Conservation (phyloP, 2,113 vertebrate species). For the Chamaetylas fuelleborni region DNA sequence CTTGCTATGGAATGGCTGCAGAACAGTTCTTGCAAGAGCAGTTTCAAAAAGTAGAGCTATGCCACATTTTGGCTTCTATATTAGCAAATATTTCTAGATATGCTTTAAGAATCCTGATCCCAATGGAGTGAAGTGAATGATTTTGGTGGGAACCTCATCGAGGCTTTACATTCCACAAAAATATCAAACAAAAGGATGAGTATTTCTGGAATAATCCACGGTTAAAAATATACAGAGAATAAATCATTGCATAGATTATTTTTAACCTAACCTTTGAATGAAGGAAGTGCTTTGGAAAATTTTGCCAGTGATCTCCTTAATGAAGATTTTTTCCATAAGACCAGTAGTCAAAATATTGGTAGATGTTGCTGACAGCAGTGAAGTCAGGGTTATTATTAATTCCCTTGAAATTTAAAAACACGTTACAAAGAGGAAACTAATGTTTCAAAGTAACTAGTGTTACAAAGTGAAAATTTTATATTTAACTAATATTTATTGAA, state of each 20-base stretch:
- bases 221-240: background rate
- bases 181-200: background rate
- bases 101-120: background rate
- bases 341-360: background rate
- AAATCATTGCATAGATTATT: background rate
- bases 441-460: background rate
- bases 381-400: background rate
- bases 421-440: background rate
- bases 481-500: background rate
- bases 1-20: background rate
- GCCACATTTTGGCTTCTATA: background rate
- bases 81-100: background rate
- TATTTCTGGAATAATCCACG: background rate
- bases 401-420: background rate
- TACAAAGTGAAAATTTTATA: background rate
- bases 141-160: background rate
- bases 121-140: background rate
- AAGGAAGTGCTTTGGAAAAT: background rate
- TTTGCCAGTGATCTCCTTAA: background rate
- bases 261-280: background rate
- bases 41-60: background rate
- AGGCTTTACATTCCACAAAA: background rate
- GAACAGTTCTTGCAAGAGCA: background rate
- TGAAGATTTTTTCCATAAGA: background rate
- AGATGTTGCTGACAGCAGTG: background rate